Conservation (phyloP, 1,140 invertebrate genomes). For the Drosophila nigrodunni region DNA sequence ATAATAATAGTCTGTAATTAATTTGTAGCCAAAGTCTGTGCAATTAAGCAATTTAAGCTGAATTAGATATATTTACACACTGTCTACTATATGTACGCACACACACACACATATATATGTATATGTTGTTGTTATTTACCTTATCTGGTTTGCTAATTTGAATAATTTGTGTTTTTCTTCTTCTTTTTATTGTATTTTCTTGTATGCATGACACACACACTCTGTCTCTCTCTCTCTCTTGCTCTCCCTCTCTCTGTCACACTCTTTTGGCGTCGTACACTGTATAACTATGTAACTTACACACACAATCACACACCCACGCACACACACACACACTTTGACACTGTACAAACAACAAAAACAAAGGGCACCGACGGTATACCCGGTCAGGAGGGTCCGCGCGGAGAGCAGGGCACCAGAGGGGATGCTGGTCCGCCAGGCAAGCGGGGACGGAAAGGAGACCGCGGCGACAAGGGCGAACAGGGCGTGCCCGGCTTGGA, state of each 20-base stretch:
- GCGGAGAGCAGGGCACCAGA: constrained; percentile 93
- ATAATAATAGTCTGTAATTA: too few relatives aligned
- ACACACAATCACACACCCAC: constrained; percentile 13
- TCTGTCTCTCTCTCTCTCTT: too few relatives aligned
- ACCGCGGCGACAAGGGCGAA: constrained; percentile 96
- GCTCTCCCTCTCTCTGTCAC: constrained; percentile 35
- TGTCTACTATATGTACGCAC: constrained; percentile 5
- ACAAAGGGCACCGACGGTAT: constrained; percentile 95
- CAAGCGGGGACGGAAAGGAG: constrained; percentile 95
- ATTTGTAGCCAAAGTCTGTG: too few relatives aligned
- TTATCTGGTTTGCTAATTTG: constrained; percentile 73
- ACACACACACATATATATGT: constrained; percentile 17
- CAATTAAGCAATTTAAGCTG: too few relatives aligned
- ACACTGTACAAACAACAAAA: constrained; percentile 11
- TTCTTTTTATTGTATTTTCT: constrained; percentile 53
- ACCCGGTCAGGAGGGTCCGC: constrained; percentile 93
- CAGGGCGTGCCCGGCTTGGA: constrained; percentile 96
- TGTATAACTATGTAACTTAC: constrained; percentile 38
- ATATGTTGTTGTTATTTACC: constrained; percentile 41
- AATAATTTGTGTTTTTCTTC: constrained; percentile 72
- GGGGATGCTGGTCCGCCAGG: constrained; percentile 94
- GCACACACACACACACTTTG: neutral
- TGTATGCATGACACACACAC: constrained; percentile 59
- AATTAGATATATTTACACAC: constrained; percentile 13
- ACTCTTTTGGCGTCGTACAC: constrained; percentile 56